Base-by-base conservation (phyloP, 2,888 invertebrate species). In the Steinernema scapterisci region DNA sequence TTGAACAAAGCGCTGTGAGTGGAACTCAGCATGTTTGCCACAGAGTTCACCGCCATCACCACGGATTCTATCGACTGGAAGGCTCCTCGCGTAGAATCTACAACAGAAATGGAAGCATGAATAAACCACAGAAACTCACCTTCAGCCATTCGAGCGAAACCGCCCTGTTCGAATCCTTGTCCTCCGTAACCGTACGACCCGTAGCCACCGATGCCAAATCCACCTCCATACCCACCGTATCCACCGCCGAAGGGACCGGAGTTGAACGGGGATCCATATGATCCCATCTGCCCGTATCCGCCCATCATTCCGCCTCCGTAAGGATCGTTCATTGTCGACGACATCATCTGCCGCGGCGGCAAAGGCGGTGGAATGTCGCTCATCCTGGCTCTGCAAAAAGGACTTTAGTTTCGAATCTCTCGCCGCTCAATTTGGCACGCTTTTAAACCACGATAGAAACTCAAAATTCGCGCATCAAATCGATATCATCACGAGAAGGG, bases 1-100 rank as follows among this genome's bases (percentile, higher is more conserved):
- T 93, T 95, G 23, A 95, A 94, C 86, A 97, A 91, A 1, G 97
- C 96, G 88, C 94, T 93, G 88, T 95, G 96, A 56, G 97, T 96
- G 25, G 95, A 96, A 87, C 97, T 97, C 74, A 97, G 89, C 95
- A 97, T 95, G 91, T 95, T 94, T 1, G 95, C 94, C 1, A 97
- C 92, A 72, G 97, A 95, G 21, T 93, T 93, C 81, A 97, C 93
- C 0, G 97, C 95, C 82, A 93, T 92, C 1, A 95, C 94, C 23
- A 96, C 90, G 72, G 94, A 93, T 89, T 97, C 95, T 81, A 97
- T 94, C 16, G 94, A 95, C 85, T 95, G 93, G 88, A 97, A 97
- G 7, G 97, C 94, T 74, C 93, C 93, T 63, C 95, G 90, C 0
- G 95, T 94, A 84, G 92, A 93, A 83, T 95, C 95, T 84, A 63